Evolutionary conservation across 2,797 vertebrate species (phyloP).

Genomic region (Arnoldichthys spilopterus): DNA sequence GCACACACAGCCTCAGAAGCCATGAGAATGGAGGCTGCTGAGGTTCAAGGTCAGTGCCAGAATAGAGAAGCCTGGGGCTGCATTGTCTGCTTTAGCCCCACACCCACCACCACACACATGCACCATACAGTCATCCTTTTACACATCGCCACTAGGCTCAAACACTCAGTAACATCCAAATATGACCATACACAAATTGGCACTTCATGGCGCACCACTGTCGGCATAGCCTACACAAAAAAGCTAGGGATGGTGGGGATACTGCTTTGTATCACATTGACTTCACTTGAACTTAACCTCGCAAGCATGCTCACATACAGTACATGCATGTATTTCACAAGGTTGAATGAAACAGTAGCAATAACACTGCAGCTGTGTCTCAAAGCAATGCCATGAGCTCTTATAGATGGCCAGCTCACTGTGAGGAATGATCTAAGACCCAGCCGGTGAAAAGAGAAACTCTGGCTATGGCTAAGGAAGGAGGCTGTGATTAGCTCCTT

Average conservation of each 20-base stretch:
- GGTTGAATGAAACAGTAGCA: not conserved
- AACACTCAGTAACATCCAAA: constrained; percentile 54
- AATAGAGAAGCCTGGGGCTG: constrained; percentile 82
- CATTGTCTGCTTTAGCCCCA: constrained; percentile 75
- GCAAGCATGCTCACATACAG: not conserved
- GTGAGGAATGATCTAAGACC: constrained; percentile 56
- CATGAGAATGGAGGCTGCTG: constrained; percentile 81
- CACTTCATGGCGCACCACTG: constrained; percentile 23
- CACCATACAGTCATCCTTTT: constrained; percentile 51
- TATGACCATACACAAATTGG: constrained; percentile 31
- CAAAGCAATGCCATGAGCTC: constrained; percentile 20
- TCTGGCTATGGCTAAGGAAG: constrained; percentile 59
- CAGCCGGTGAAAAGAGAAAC: constrained; percentile 55
- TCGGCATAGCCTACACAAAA: not conserved
- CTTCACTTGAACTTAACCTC: constrained; percentile 3
- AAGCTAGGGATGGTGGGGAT: not conserved
- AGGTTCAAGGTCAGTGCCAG: constrained; percentile 87
- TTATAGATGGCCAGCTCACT: constrained; percentile 52
- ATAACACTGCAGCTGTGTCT: not conserved
- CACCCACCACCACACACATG: constrained; percentile 37
- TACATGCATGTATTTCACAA: not conserved
- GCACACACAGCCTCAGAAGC: constrained; percentile 73
- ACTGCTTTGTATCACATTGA: constrained; percentile 5
- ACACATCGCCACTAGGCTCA: constrained; percentile 64
- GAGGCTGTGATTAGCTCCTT: constrained; percentile 88